Evolutionary conservation across 2,113 vertebrate genomes (phyloP).

Genomic region (Corapipo altera): DNA sequence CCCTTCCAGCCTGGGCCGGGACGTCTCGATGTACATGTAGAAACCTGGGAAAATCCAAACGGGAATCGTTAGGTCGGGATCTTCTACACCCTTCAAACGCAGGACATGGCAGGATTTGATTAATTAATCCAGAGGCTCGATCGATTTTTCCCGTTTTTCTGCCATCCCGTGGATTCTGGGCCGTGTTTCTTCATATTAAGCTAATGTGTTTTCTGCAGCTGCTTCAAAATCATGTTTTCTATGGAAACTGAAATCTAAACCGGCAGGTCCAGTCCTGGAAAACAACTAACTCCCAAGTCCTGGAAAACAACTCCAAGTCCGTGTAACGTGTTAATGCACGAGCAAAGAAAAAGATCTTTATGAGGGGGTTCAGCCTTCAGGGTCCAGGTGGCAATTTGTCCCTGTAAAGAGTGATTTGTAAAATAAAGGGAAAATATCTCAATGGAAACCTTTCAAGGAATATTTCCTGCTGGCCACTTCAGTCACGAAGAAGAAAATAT

Average conservation of each 20-base stretch:
- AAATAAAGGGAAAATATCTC: background rate
- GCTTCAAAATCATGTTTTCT: background rate
- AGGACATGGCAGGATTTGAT: background rate
- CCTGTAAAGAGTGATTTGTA: background rate
- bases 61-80: background rate
- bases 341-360: background rate
- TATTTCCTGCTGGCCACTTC: background rate
- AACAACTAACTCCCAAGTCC: background rate
- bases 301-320: background rate
- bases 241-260: background rate
- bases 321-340: background rate
- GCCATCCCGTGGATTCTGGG: background rate
- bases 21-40: constrained; percentile 99
- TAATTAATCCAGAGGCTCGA: too few relatives aligned
- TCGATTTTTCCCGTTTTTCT: background rate
- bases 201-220: background rate
- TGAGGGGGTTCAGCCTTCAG: background rate
- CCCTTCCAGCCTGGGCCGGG: constrained; percentile 88
- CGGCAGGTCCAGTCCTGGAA: background rate
- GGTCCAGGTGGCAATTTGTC: background rate
- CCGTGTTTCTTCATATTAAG: background rate
- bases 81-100: background rate
- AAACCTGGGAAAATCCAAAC: constrained; percentile 77
- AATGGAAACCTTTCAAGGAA: background rate
- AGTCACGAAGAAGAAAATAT: background rate